phyloP scores from a whole-genome alignment of 2,888 invertebrate genomes.

The Nesidiocoris tenuis region DNA sequence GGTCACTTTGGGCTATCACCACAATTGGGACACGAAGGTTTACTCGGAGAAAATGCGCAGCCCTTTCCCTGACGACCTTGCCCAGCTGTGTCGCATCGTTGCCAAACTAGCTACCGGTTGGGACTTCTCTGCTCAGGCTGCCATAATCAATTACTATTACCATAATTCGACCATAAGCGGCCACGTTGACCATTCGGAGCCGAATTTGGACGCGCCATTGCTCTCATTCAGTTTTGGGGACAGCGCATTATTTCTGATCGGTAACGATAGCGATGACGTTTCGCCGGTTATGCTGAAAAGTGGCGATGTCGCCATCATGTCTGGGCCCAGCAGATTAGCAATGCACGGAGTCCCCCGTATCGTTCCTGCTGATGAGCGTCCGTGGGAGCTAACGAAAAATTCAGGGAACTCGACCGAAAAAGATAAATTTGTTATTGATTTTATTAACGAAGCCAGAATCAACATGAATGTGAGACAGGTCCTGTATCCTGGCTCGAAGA shows the following conservation, averaged over 20 bases:
- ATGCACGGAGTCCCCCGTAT: slow-evolving; percentile 95
- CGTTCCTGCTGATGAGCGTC: slow-evolving; percentile 56
- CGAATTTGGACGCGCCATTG: slow-evolving; percentile 79
- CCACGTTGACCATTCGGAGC: slow-evolving; percentile 93
- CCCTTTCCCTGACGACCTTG: slow-evolving; percentile 73
- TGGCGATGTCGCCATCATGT: slow-evolving; percentile 92
- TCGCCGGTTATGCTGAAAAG: slow-evolving; percentile 72
- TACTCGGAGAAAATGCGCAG: slow-evolving; percentile 69
- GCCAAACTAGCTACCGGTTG: slow-evolving; percentile 61
- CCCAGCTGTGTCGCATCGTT: slow-evolving; percentile 64
- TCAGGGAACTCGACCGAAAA: slow-evolving; percentile 49
- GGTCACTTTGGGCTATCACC: slow-evolving; percentile 96
- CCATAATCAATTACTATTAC: slow-evolving; percentile 94
- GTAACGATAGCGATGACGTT: slow-evolving; percentile 72
- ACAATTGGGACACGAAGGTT: slow-evolving; percentile 95
- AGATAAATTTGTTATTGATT: slow-evolving; percentile 54
- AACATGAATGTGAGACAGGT: slow-evolving; percentile 95
- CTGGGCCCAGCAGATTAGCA: slow-evolving; percentile 65
- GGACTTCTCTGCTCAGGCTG: slow-evolving; percentile 80
- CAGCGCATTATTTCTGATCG: slow-evolving; percentile 89
- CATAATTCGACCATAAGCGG: slow-evolving; percentile 88
- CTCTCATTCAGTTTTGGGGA: slow-evolving; percentile 94
- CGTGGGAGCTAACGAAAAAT: background rate
- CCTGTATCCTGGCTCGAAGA: slow-evolving; percentile 24
- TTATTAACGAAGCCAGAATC: slow-evolving; percentile 73